A percentile compares a stretch with the other conserved stretches of the same genome.
These are phyloP conservation scores for Scrobipalpa atriplicella DNA, from an alignment of 2,888 invertebrate species.

Conservation along the genomic window DNA sequence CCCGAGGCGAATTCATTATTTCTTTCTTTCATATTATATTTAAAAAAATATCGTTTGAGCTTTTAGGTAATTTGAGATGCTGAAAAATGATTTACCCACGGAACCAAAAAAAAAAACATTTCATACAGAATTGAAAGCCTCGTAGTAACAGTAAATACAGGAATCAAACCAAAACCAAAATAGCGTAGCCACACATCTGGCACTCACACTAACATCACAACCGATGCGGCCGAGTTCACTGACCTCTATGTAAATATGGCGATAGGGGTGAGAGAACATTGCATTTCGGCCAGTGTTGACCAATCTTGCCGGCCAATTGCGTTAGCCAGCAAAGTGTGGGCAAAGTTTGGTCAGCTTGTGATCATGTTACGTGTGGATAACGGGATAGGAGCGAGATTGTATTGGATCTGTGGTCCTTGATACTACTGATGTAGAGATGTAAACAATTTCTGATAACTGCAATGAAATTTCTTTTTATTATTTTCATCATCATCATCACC, in stretches of 20 bases:
- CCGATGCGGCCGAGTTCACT: neutral
- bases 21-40: too few species aligned
- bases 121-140: neutral
- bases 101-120: neutral
- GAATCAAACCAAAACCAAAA: neutral
- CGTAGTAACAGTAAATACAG: neutral
- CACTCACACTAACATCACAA: neutral
- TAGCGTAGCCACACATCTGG: neutral
- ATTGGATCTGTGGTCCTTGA: neutral
- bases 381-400: neutral
- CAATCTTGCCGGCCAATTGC: neutral
- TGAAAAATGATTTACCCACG: neutral
- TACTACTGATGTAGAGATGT: neutral
- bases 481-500: too few species aligned
- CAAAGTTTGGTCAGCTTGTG: neutral
- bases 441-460: neutral
- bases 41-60: too few species aligned
- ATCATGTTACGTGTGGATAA: neutral
- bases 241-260: conserved; percentile 17
- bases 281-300: conserved; percentile 9
- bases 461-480: too few species aligned
- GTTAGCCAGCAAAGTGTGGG: neutral
- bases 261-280: neutral
- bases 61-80: too few species aligned
- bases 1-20: too few species aligned